Evolutionary conservation across 2,113 vertebrate species (phyloP).

Genomic region (Pluvialis apricaria): DNA sequence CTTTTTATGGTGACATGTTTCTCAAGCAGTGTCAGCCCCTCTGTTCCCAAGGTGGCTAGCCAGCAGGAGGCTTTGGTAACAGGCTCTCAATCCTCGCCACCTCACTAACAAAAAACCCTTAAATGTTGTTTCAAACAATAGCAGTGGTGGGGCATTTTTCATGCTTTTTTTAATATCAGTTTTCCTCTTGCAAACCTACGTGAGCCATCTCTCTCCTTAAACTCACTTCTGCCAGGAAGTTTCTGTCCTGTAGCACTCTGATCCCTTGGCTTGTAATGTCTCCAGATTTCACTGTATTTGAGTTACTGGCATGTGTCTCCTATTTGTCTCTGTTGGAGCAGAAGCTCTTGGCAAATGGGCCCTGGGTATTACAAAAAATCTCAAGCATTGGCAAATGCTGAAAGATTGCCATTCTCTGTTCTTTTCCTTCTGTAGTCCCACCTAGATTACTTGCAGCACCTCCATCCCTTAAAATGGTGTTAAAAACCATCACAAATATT

Average conservation of each 20-base stretch:
- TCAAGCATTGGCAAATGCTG: background rate
- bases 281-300: background rate
- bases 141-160: rapidly evolving
- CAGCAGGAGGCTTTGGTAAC: slow-evolving; percentile 2
- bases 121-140: background rate
- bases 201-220: background rate
- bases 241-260: background rate
- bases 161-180: background rate
- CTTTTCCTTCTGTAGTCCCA: background rate
- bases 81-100: background rate
- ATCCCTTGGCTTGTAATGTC: background rate
- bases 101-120: background rate
- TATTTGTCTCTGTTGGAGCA: background rate
- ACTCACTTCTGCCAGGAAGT: background rate
- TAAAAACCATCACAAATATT: background rate
- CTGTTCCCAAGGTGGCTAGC: background rate
- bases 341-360: background rate
- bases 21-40: background rate
- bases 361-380: background rate
- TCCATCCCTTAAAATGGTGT: background rate
- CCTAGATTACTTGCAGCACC: background rate
- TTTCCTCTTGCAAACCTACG: background rate
- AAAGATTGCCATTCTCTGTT: background rate
- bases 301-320: background rate
- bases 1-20: background rate